These are phyloP conservation scores for Pongo abelii DNA, from an alignment of 2,113 vertebrate species.

Conservation along the genomic window DNA sequence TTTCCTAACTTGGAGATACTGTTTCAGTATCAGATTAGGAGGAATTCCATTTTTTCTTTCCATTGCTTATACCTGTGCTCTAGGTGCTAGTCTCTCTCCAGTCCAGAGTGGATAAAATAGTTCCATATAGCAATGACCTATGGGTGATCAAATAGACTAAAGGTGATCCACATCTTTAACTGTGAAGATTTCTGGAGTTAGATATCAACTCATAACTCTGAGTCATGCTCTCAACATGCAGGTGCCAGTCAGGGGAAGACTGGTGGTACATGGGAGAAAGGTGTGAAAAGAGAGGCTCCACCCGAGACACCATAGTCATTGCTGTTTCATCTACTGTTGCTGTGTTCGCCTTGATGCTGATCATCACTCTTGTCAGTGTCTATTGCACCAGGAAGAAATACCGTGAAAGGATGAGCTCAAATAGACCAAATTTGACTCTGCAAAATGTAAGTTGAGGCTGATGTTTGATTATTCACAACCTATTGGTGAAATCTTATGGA, in stretches of 20 bases:
- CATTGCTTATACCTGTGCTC: background rate
- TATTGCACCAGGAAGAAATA: constrained; percentile 82
- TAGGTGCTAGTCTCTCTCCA: background rate
- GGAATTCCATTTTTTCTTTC: background rate
- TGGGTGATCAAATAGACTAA: background rate
- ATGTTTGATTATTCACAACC: background rate
- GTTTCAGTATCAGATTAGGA: background rate
- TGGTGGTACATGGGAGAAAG: constrained; percentile 92
- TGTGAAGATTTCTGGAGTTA: background rate
- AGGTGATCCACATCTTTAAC: background rate
- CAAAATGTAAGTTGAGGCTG: constrained; percentile 78
- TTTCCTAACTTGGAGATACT: background rate
- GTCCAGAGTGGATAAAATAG: background rate
- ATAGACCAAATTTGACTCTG: rapidly evolving
- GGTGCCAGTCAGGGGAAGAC: constrained; percentile 87
- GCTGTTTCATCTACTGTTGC: constrained; percentile 81
- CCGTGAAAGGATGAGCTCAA: background rate
- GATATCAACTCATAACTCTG: background rate
- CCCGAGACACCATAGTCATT: constrained; percentile 82
- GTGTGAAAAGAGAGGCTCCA: constrained; percentile 88
- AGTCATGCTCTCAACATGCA: constrained; percentile 58
- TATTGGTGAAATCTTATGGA: background rate
- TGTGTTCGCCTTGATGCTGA: constrained; percentile 84
- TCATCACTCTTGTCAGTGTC: constrained; percentile 81
- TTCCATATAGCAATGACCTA: background rate